A percentile compares a stretch with the other conserved stretches of the same genome.
These are phyloP conservation scores for Heteractis magnifica DNA, from an alignment of 92 coral and sea anemone species.

Conservation along the genomic window DNA sequence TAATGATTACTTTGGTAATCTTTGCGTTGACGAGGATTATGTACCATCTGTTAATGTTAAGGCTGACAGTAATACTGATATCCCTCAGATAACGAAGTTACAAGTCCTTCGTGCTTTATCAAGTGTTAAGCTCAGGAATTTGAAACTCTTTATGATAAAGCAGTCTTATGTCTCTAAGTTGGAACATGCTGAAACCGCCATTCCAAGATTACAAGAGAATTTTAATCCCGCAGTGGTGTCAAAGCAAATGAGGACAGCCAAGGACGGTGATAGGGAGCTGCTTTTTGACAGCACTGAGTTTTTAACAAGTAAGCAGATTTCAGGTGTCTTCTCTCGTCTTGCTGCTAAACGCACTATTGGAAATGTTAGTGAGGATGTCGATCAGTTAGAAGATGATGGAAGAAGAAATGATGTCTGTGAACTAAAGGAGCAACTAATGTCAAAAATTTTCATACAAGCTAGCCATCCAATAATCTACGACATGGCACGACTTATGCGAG, in stretches of 20 bases:
- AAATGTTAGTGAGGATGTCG: background rate
- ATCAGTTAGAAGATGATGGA: background rate
- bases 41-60: no score
- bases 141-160: conserved; percentile 52
- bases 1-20: no score
- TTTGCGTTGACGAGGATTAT: no score
- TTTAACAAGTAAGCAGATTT: conserved; percentile 35
- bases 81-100: no score
- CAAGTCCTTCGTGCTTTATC: no score
- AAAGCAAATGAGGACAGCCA: conserved; percentile 45
- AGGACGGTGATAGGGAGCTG: conserved; percentile 28
- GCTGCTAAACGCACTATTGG: conserved; percentile 32
- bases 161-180: conserved; percentile 48
- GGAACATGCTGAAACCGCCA: conserved; percentile 42
- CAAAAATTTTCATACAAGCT: background rate
- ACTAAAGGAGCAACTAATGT: background rate
- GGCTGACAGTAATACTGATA: no score
- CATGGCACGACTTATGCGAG: background rate
- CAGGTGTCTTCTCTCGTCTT: conserved; percentile 48
- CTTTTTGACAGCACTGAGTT: conserved; percentile 33
- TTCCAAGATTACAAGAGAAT: conserved; percentile 23
- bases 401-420: background rate
- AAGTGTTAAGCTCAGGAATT: conserved; percentile 33
- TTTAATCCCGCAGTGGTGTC: conserved; percentile 37
- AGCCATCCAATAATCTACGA: background rate